Evolutionary conservation across 2,113 vertebrate species (phyloP), one percentile per base, ranked within the genome.

Genomic region (Cephalopholis sonnerati): DNA sequence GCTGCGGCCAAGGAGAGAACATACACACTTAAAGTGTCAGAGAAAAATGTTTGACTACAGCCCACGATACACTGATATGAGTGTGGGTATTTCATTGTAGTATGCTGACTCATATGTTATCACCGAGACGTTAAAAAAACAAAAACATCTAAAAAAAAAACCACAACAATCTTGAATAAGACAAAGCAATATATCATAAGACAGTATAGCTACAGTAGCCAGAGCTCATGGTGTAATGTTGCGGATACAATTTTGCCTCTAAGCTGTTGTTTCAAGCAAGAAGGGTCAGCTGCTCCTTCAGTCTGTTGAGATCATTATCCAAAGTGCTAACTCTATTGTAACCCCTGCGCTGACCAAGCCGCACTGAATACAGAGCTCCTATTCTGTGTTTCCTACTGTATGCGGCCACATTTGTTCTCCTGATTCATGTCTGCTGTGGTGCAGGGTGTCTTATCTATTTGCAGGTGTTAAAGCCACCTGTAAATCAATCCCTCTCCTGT

Each of bases 131-230:
- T n/a, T 46, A 13, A 61, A 67, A 64, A 55, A 3, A 39, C 32
- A 64, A 29, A 46, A 17, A 55, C 32, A 39, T 36, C 32, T 36
- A 7, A 46, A 51, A 13, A 61, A 67, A 64, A 48, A 3, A 39
- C 24, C 55, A 29, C 46, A 17, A 50, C 32, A 39, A 66, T 78
- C 9, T 65, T 18, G 8, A 22, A 83, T 24, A 48, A 51, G 69
- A 62, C 62, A 87, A 68, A 76, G 74, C 41, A 53, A 53, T 75
- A 75, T 7, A 75, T 77, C 77, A 81, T 61, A 22, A 20, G n/a
- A 51, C 11, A 32, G 63, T 11, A 16, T 6, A 65, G 61, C 36
- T 20, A 39, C 55, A 46, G 54, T 7, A 65, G 32, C 54, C 68
- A 25, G 54, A 24, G 69, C 32, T 78, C 53, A 50, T 17, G 18